Conservation (phyloP, 92 coral and sea anemone genomes). For the Palythoa heliodiscus region DNA sequence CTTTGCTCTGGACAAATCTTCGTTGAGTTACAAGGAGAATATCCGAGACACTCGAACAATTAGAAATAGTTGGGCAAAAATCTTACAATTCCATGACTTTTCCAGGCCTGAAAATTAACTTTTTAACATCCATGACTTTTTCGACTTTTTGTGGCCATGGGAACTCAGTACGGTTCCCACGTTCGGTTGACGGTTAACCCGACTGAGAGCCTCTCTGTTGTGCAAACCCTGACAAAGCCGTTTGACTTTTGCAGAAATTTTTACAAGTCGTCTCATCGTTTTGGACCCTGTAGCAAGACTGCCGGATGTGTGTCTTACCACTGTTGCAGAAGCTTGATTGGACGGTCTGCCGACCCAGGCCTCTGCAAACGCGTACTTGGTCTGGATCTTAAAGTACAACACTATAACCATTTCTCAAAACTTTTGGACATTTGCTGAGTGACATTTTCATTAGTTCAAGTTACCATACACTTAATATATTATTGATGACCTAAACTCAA, state of each 20-base stretch:
- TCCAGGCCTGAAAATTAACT: too few relatives aligned
- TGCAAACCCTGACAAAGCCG: background rate
- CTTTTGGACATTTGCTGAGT: slow-evolving; percentile 18
- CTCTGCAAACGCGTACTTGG: slow-evolving; percentile 38
- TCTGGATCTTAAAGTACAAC: background rate
- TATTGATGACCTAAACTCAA: background rate
- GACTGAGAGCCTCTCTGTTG: slow-evolving; percentile 47
- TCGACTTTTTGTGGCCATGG: too few relatives aligned
- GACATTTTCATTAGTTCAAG: too few relatives aligned
- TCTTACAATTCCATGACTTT: too few relatives aligned
- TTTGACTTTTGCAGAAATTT: slow-evolving; percentile 19
- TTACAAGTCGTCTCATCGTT: slow-evolving; percentile 30
- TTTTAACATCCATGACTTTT: too few relatives aligned
- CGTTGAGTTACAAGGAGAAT: too few relatives aligned
- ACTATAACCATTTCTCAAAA: slow-evolving; percentile 25
- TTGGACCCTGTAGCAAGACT: slow-evolving; percentile 34
- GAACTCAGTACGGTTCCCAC: too few relatives aligned
- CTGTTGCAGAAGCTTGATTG: slow-evolving; percentile 11
- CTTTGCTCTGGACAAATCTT: too few relatives aligned
- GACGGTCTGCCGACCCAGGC: slow-evolving; percentile 16
- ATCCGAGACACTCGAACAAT: too few relatives aligned
- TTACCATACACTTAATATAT: background rate
- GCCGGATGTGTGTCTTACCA: background rate
- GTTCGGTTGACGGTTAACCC: background rate
- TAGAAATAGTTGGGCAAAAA: too few relatives aligned